Percentiles rank a stretch among this genome's conserved stretches.
phyloP scores from a whole-genome alignment of 2,888 invertebrate genomes.

The Oligia strigilis region DNA sequence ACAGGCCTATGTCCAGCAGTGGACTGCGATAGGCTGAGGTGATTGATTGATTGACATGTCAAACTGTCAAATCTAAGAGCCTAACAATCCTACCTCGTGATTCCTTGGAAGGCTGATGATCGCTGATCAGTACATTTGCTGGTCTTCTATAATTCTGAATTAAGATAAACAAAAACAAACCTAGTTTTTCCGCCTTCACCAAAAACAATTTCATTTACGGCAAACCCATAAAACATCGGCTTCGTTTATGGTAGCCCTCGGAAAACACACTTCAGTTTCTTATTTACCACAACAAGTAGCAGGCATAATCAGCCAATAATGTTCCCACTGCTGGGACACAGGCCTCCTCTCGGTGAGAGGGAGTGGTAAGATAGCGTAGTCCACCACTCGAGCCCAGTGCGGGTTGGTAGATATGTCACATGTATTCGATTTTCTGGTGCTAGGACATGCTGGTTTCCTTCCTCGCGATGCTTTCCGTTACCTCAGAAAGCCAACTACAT shows the following conservation, averaged over 20 bases:
- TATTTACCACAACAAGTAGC: conserved; percentile 22
- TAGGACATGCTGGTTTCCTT: no score
- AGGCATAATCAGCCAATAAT: background rate
- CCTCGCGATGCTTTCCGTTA: no score
- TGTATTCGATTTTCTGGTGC: no score
- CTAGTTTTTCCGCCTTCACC: conserved; percentile 12
- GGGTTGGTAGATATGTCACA: no score
- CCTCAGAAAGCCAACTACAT: background rate
- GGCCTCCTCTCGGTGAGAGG: no score
- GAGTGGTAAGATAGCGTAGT: no score
- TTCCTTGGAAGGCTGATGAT: background rate
- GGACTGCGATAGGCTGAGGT: no score
- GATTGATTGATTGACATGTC: no score
- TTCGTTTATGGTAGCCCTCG: conserved; percentile 34
- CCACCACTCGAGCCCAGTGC: no score
- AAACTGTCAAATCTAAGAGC: no score
- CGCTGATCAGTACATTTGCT: background rate
- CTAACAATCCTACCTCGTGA: no score
- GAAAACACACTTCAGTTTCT: conserved; percentile 15
- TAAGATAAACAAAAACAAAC: conserved; percentile 10
- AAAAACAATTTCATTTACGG: conserved; percentile 29
- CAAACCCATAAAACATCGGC: conserved; percentile 37
- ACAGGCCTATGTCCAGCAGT: no score
- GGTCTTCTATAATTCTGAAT: background rate
- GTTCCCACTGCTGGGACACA: background rate